Percentiles rank a stretch among this genome's conserved stretches.
phyloP scores from a whole-genome alignment of 2,888 invertebrate species.

The Rosalia funebris region DNA sequence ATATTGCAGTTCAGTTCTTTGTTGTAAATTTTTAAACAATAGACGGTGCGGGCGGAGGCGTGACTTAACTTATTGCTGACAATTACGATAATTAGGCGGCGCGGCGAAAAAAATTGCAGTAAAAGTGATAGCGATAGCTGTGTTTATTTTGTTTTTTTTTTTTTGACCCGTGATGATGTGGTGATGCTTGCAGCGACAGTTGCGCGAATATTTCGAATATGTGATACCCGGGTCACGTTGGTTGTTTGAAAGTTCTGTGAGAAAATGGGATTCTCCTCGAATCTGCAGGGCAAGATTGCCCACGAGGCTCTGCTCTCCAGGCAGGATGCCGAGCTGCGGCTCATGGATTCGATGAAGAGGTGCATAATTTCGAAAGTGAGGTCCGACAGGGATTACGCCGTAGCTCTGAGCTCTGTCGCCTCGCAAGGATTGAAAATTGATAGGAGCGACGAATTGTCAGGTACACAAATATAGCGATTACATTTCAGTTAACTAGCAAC shows the following conservation, averaged over 20 bases:
- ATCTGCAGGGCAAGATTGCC: constrained; percentile 86
- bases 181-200: neutral
- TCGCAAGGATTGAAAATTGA: constrained; percentile 87
- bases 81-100: constrained; percentile 7
- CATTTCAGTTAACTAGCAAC: too few species aligned
- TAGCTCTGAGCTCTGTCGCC: constrained; percentile 82
- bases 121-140: too few species aligned
- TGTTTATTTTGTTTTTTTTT: constrained; percentile 6
- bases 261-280: constrained; percentile 85
- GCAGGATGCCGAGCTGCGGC: constrained; percentile 91
- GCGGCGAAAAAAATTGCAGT: too few species aligned
- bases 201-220: constrained; percentile 7
- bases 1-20: constrained; percentile 27
- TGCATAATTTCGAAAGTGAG: constrained; percentile 88
- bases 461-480: constrained; percentile 39
- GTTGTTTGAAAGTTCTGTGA: neutral
- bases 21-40: constrained; percentile 15
- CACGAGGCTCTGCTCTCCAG: constrained; percentile 91
- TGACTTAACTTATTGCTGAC: constrained; percentile 8
- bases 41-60: neutral
- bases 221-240: constrained; percentile 4
- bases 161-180: neutral
- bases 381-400: constrained; percentile 91
- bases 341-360: constrained; percentile 91
- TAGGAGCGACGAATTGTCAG: constrained; percentile 75